These are phyloP conservation scores for Apotomis turbidana DNA, from an alignment of 2,888 invertebrate genomes.

Conservation along the genomic window DNA sequence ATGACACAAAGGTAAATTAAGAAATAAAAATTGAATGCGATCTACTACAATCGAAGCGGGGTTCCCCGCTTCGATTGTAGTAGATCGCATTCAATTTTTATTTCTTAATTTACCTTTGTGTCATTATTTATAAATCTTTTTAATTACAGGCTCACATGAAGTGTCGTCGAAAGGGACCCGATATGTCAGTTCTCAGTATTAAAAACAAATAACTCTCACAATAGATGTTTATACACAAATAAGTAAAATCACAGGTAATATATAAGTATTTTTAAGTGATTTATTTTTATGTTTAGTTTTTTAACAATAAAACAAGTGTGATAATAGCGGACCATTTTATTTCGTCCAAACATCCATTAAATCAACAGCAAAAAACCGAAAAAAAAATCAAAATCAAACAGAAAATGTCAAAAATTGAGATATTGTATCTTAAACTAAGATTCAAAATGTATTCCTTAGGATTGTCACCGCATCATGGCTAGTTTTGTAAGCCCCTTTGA, in stretches of 20 bases:
- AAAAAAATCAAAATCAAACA: constrained; percentile 14
- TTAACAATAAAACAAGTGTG: constrained; percentile 11
- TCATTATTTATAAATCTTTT: too few species aligned
- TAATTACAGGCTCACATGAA: constrained; percentile 88
- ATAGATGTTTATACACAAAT: not conserved
- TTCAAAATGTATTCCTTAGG: constrained; percentile 66
- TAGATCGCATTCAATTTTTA: too few species aligned
- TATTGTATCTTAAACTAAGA: constrained; percentile 40
- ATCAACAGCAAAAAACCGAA: constrained; percentile 24
- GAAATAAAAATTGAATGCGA: too few species aligned
- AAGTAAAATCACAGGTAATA: not conserved
- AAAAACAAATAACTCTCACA: not conserved
- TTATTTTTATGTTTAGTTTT: constrained; percentile 4
- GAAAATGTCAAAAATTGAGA: constrained; percentile 27
- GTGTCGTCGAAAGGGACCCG: constrained; percentile 84
- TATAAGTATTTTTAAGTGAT: not conserved
- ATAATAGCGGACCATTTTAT: constrained; percentile 32
- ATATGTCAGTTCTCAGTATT: constrained; percentile 44
- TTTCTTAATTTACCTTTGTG: too few species aligned
- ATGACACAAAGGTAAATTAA: too few species aligned
- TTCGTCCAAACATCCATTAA: constrained; percentile 26
- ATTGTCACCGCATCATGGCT: constrained; percentile 4
- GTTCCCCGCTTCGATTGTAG: too few species aligned
- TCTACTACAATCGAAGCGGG: too few species aligned
- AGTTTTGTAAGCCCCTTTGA: too few species aligned